Base-by-base conservation (phyloP, 2,797 vertebrate species). In the Urophycis tenuis region DNA sequence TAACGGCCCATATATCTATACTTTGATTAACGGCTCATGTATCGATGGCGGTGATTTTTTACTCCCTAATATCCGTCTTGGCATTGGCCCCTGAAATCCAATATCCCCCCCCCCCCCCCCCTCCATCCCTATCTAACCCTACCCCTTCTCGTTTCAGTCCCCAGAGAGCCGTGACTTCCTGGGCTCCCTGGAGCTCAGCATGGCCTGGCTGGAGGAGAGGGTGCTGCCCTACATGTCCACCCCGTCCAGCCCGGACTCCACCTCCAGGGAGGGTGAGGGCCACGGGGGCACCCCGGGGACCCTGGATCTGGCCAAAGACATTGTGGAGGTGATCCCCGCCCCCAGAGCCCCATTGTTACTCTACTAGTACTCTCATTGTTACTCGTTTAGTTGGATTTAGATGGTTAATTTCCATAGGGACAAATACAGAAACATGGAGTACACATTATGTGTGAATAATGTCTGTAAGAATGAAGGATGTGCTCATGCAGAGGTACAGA, bases 171-270 rank as follows among this genome's bases (percentile, higher is more conserved):
- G 94, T 70, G 91, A 92, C 45, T 94, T 90, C 84, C 87, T 98
- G 76, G 88, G 14, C 78, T 31, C 25, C 30, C 67, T 53, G 49
- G 49, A 53, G 49, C 49, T 53, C 49, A 53, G 49, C 49, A 53
- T 53, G 49, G 89, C 77, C 49, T 53, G 49, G 49, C 49, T 53
- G 49, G 80, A 97, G 90, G 93, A 95, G 83, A 85, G 93, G 14
- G 88, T 90, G 1, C 93, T 94, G 22, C 79, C 84, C 80, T 98
- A 96, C 97, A 81, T 97, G 67, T 91, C 94, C 82, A 93, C 89
- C 83, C 83, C n/a, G n/a, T n/a, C 85, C 78, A 87, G 95, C 79
- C 80, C 97, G 31, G 92, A 95, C 83, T 92, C 91, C 83, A 78
- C 79, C 85, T 84, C 80, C 15, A 86, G 83, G 80, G 84, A 87